Percentiles rank a stretch among this genome's conserved stretches.
Conservation (phyloP, 2,797 vertebrate species). For the Spheniscus humboldti region DNA sequence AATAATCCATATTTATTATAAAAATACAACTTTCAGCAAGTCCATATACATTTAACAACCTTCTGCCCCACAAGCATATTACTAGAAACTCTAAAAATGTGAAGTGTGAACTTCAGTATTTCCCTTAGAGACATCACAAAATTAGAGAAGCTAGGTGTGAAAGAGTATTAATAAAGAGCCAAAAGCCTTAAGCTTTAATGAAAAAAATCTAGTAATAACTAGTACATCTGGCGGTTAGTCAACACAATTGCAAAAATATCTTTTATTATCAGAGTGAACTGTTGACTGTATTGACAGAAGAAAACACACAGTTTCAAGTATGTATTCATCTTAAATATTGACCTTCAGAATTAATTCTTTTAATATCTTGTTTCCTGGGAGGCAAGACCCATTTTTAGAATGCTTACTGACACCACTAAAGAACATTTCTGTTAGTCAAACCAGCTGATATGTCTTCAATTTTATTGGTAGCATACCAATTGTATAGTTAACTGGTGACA, state of each 20-base stretch:
- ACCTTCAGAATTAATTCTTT: neutral
- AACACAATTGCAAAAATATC: constrained; percentile 24
- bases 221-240: constrained; percentile 16
- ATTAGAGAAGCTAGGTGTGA: neutral
- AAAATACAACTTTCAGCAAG: constrained; percentile 71
- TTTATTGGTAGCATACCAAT: neutral
- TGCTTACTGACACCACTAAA: neutral
- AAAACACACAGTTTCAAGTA: neutral
- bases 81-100: constrained; percentile 29
- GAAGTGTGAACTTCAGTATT: neutral
- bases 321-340: neutral
- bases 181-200: constrained; percentile 19
- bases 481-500: neutral
- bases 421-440: neutral
- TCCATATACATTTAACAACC: constrained; percentile 60
- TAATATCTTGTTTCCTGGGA: neutral
- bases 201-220: neutral
- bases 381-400: constrained; percentile 25
- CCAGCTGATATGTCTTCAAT: neutral
- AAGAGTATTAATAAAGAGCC: neutral
- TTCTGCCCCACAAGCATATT: constrained; percentile 56
- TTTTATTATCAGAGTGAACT: constrained; percentile 36
- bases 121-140: constrained; percentile 9
- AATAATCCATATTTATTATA: constrained; percentile 70
- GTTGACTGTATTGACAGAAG: constrained; percentile 26